phyloP scores from a whole-genome alignment of 1,140 invertebrate species.

The Babylonia areolata region DNA sequence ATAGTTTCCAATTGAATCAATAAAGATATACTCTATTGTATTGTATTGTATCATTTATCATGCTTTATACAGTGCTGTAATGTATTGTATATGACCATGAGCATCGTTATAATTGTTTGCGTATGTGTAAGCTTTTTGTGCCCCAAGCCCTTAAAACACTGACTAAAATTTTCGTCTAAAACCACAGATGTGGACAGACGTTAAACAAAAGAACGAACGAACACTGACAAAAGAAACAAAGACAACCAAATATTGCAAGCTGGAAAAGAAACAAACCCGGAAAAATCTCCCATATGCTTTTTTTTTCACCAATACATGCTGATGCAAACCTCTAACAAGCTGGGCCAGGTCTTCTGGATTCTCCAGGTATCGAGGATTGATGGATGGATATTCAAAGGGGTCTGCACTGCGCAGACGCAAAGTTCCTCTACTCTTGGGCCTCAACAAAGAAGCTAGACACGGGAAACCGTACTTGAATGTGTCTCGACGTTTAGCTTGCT shows the following conservation, averaged over 20 bases:
- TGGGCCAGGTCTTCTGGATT: slow-evolving; percentile 57
- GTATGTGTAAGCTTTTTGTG: too few relatives aligned
- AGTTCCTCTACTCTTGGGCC: slow-evolving; percentile 66
- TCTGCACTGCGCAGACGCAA: slow-evolving; percentile 78
- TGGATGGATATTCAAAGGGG: slow-evolving; percentile 87
- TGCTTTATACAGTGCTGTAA: too few relatives aligned
- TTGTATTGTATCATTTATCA: too few relatives aligned
- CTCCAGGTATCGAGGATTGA: slow-evolving; percentile 82
- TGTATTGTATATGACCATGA: too few relatives aligned
- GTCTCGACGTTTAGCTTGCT: slow-evolving; percentile 25
- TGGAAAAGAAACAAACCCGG: too few relatives aligned
- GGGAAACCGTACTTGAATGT: slow-evolving; percentile 33
- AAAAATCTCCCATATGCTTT: background rate
- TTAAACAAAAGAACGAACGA: too few relatives aligned
- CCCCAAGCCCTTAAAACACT: background rate
- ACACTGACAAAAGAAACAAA: too few relatives aligned
- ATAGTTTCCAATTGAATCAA: too few relatives aligned
- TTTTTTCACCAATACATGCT: background rate
- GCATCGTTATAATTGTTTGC: too few relatives aligned
- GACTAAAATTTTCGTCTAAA: background rate
- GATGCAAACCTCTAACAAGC: slow-evolving; percentile 57
- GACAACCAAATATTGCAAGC: too few relatives aligned
- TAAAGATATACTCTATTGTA: too few relatives aligned
- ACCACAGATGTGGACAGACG: too few relatives aligned
- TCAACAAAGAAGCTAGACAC: slow-evolving; percentile 41